Percentiles rank a stretch among this genome's conserved stretches.
Conservation (phyloP, 1,140 invertebrate species). For the Drosophila truncata region DNA sequence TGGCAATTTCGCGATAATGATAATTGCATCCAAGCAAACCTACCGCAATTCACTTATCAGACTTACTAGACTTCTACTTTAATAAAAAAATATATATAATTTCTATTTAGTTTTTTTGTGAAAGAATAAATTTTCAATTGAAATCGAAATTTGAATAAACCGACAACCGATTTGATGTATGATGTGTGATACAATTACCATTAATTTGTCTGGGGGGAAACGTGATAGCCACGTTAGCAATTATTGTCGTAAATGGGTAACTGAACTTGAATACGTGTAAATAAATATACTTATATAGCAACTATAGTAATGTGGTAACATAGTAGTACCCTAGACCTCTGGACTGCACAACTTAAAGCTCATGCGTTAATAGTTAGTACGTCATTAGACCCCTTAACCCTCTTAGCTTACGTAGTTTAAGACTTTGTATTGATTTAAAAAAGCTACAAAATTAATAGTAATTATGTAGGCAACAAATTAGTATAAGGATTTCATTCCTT, state of each 20-base stretch:
- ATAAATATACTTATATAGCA: conserved; percentile 18
- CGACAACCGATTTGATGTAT: not conserved
- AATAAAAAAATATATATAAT: too few relatives aligned
- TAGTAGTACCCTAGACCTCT: not conserved
- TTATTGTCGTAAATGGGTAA: conserved; percentile 3
- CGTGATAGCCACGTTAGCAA: conserved; percentile 14
- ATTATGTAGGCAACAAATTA: not conserved
- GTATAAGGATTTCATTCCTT: not conserved
- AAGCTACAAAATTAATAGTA: not conserved
- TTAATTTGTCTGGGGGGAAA: conserved; percentile 14
- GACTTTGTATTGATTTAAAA: not conserved
- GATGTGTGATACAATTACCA: conserved; percentile 3
- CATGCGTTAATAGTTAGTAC: conserved; percentile 24
- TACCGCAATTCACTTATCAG: conserved; percentile 31
- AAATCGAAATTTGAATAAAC: conserved; percentile 1
- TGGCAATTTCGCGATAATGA: conserved; percentile 12
- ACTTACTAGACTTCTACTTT: not conserved
- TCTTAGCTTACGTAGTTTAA: too few relatives aligned
- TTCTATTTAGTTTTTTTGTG: not conserved
- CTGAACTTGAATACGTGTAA: conserved; percentile 15
- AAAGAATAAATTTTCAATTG: not conserved
- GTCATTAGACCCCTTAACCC: conserved; percentile 25
- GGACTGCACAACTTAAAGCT: conserved; percentile 9
- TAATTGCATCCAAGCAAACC: conserved; percentile 20
- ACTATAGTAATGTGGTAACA: conserved; percentile 6